Evolutionary conservation across 2,888 invertebrate species (phyloP).

Genomic region (Andrena trimmerana): DNA sequence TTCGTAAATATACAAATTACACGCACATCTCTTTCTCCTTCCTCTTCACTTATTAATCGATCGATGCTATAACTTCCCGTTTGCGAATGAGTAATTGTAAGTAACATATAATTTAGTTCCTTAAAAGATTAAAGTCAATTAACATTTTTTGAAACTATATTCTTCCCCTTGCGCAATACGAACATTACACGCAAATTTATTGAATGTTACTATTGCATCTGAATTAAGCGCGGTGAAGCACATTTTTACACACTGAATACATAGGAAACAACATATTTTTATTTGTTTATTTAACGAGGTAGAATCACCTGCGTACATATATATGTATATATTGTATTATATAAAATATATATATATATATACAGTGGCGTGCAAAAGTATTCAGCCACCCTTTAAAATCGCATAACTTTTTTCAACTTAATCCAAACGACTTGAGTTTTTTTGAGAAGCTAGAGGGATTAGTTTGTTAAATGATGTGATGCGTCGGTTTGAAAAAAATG

Average conservation of each 20-base stretch:
- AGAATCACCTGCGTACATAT: not conserved
- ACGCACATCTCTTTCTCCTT: not conserved
- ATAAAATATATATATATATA: too few relatives aligned
- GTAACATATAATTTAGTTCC: not conserved
- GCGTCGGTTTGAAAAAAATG: too few relatives aligned
- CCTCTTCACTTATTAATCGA: not conserved
- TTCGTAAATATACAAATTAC: not conserved
- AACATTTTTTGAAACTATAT: not conserved
- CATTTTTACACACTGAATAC: not conserved
- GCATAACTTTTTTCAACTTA: too few relatives aligned
- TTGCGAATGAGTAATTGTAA: not conserved
- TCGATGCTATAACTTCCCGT: not conserved
- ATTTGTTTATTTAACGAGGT: conserved; percentile 4
- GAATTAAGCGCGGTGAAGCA: not conserved
- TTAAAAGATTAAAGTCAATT: not conserved
- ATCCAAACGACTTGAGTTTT: too few relatives aligned
- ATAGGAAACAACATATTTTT: not conserved
- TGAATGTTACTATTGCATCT: not conserved
- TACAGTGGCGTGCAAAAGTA: too few relatives aligned
- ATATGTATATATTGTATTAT: too few relatives aligned
- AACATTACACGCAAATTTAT: not conserved
- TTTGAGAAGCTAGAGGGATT: too few relatives aligned
- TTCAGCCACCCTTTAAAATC: too few relatives aligned
- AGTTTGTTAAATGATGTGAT: too few relatives aligned
- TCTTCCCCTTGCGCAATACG: not conserved